phyloP scores from a whole-genome alignment of 2,113 vertebrate genomes.

The Bubo scandiacus region DNA sequence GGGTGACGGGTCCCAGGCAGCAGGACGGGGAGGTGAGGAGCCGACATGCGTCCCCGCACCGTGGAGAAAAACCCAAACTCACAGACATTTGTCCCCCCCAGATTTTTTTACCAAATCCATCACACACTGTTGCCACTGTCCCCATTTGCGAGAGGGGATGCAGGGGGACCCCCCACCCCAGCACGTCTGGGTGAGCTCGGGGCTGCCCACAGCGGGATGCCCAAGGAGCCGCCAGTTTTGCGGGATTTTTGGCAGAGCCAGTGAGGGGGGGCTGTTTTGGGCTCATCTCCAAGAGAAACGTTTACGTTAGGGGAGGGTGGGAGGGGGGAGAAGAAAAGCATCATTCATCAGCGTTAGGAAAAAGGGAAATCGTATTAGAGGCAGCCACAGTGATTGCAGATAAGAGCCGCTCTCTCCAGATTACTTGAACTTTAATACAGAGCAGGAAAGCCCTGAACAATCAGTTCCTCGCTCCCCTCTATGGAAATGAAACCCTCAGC shows the following conservation, averaged over 20 bases:
- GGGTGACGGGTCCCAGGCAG: neutral
- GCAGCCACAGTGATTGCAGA: neutral
- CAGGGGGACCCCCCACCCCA: neutral
- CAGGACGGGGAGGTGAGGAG: neutral
- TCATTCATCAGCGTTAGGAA: constrained; percentile 4
- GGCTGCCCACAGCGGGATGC: neutral
- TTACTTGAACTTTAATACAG: neutral
- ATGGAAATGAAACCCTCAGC: neutral
- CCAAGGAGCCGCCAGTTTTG: neutral
- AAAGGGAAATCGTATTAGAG: constrained; percentile 33
- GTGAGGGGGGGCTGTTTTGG: neutral
- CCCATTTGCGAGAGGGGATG: accelerated
- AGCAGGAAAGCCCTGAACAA: neutral
- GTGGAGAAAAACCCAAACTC: neutral
- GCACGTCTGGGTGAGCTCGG: accelerated
- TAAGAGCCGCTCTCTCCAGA: neutral
- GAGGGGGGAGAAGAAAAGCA: constrained; percentile 30
- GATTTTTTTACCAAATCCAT: neutral
- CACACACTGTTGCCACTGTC: accelerated
- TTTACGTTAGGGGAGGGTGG: neutral
- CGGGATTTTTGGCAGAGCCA: neutral
- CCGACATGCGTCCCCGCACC: accelerated
- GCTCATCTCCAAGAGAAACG: constrained; percentile 54
- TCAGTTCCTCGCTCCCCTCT: neutral
- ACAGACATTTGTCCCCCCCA: neutral